phyloP scores from a whole-genome alignment of 2,797 vertebrate species.

The Dicrostonyx torquatus region DNA sequence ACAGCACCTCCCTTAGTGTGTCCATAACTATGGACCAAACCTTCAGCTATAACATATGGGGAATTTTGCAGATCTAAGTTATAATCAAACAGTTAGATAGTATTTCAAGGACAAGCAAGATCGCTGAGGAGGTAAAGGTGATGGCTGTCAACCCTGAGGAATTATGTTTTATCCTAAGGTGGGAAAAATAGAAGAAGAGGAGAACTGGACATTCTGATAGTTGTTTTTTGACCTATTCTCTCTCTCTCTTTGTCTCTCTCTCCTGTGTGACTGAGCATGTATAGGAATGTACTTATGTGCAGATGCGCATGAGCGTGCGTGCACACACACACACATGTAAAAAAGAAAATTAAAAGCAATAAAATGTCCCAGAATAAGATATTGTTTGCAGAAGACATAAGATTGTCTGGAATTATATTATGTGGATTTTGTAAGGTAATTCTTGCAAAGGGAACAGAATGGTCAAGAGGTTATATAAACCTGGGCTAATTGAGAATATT shows the following conservation, averaged over 20 bases:
- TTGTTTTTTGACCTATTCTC: not conserved
- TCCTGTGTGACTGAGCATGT: no score
- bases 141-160: not conserved
- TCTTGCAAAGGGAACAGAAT: not conserved
- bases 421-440: not conserved
- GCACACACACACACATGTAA: not conserved
- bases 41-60: not conserved
- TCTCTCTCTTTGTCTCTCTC: no score
- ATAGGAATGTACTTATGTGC: no score
- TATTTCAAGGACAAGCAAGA: not conserved
- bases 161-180: no score
- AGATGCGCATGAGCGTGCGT: no score
- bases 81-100: not conserved
- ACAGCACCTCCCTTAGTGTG: no score
- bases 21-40: not conserved
- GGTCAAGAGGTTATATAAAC: not conserved
- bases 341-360: not conserved
- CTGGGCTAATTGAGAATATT: not conserved
- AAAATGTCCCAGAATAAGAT: not conserved
- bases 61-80: not conserved
- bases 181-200: no score
- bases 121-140: not conserved
- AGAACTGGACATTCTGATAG: no score
- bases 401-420: not conserved
- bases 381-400: not conserved